Evolutionary conservation across 2,888 invertebrate genomes (phyloP).

Genomic region (Eupithecia subfuscata): DNA sequence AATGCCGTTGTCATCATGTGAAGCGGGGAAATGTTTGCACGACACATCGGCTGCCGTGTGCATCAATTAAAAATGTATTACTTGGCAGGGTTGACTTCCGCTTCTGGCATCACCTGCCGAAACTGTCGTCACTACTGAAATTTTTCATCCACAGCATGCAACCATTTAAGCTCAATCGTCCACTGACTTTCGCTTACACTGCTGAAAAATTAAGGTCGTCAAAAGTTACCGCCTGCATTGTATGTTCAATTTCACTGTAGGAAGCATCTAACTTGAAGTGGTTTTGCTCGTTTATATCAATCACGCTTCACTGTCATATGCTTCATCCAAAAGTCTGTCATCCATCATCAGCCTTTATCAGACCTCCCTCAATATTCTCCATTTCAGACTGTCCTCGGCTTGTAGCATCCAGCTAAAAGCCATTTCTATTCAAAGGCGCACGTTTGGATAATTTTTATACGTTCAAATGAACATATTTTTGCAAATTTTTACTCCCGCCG

Average conservation of each 20-base stretch:
- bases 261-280: background rate
- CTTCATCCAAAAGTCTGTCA: background rate
- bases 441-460: constrained; percentile 62
- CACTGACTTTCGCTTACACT: background rate
- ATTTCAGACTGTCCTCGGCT: background rate
- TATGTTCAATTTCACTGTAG: background rate
- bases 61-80: constrained; percentile 82
- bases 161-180: background rate
- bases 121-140: constrained; percentile 2
- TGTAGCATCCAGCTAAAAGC: background rate
- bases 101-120: constrained; percentile 7
- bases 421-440: constrained; percentile 44
- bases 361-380: background rate
- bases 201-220: background rate
- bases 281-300: background rate
- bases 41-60: constrained; percentile 73
- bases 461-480: constrained; percentile 71
- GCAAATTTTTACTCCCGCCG: constrained; percentile 66
- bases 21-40: constrained; percentile 77
- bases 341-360: constrained; percentile 1
- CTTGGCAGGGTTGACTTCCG: constrained; percentile 70
- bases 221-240: background rate
- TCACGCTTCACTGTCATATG: background rate
- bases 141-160: background rate
- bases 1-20: constrained; percentile 71